Evolutionary conservation across 2,113 vertebrate genomes (phyloP), one percentile per base, ranked within the genome.

Genomic region (Tangachromis dhanisi): DNA sequence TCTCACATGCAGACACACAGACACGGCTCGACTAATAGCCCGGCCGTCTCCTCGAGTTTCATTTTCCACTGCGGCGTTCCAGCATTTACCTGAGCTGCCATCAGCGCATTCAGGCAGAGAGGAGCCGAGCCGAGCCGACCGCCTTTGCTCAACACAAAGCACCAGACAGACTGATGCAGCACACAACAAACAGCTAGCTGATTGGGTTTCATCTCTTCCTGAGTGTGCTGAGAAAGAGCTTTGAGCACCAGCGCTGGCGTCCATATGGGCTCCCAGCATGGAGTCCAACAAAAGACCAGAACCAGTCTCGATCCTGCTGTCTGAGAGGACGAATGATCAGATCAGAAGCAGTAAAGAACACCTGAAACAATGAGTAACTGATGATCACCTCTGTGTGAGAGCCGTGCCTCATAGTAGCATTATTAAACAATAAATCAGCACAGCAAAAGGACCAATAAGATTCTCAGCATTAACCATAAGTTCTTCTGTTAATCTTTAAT

Each of bases 41-140:
- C 4, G n/a, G 19, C 83, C 11, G 55, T 86, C 93, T 92, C 86
- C 92, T 94, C 89, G 0, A 68, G 91, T 95, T 94, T 93, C 91
- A 92, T 93, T 94, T 93, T 94, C 94, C 94, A 90, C 90, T 54
- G 71, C 3, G 71, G 85, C 2, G 40, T 79, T 93, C 89, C 92
- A 93, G 84, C 86, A 83, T 91, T 31, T 63, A 91, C 91, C 92
- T 93, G 93, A 88, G 80, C 87, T 16, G 16, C 3, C 81, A 63
- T 83, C 86, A 21, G 9, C 42, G 83, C 40, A 85, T 89, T 92
- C 88, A 90, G 81, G 82, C 80, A 40, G 81, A 87, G 76, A 87
- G 83, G 80, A 80, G 40, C 38, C 4, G 83, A 51, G 79, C 29
- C 29, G 29, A 31, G 73, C 29, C 55, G 8, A 59, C 68, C 38